Percentiles rank a stretch among this genome's conserved stretches.
Evolutionary conservation across 2,797 vertebrate species (phyloP).

Genomic region (Sternarchorhynchus goeldii): DNA sequence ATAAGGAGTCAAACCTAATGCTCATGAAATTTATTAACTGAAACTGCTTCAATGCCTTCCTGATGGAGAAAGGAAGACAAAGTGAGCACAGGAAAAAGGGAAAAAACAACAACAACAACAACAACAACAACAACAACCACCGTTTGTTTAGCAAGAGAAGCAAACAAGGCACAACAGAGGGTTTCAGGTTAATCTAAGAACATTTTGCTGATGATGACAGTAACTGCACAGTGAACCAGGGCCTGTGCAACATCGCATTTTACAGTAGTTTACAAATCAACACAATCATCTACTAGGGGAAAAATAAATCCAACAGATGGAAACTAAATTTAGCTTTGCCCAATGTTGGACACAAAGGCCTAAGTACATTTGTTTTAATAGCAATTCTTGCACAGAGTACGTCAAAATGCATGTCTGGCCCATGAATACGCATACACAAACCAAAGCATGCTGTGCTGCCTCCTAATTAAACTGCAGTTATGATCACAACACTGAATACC

Average conservation of each 20-base stretch:
- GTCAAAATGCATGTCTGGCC: background rate
- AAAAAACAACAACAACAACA: too few relatives aligned
- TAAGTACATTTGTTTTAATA: background rate
- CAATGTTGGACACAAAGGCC: background rate
- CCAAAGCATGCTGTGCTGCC: slow-evolving; percentile 21
- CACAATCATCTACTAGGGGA: background rate
- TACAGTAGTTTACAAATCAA: background rate
- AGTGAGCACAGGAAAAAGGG: too few relatives aligned
- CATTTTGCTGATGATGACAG: slow-evolving; percentile 18
- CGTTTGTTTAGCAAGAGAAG: slow-evolving; percentile 10
- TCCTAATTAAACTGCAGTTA: background rate
- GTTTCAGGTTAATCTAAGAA: background rate
- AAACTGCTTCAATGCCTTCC: slow-evolving; percentile 72
- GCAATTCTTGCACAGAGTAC: slow-evolving; percentile 20
- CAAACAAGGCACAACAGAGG: background rate
- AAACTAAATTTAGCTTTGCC: background rate
- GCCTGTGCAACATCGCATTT: background rate
- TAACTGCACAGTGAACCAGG: background rate
- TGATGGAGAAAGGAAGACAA: slow-evolving; percentile 22
- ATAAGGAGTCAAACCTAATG: slow-evolving; percentile 67
- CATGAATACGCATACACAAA: background rate
- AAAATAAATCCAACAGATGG: background rate
- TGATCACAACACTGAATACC: background rate
- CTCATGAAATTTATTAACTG: slow-evolving; percentile 96
- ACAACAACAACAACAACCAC: slow-evolving; percentile 3